Conservation (phyloP, 1,140 invertebrate species). For the Philaenus spumarius region DNA sequence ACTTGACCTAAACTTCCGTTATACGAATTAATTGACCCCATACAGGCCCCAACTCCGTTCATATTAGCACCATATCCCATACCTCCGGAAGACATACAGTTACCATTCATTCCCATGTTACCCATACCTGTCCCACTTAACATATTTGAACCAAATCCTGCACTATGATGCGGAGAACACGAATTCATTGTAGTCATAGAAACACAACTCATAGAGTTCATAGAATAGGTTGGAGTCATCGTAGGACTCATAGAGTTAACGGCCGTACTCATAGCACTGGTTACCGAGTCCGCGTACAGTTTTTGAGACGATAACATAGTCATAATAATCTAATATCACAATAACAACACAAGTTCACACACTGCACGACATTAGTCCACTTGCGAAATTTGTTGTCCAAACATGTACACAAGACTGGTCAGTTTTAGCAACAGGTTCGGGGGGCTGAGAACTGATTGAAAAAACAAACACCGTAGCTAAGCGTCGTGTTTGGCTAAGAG, state of each 20-base stretch:
- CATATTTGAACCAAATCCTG: conserved; percentile 52
- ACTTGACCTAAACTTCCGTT: conserved; percentile 44
- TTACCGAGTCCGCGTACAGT: conserved; percentile 44
- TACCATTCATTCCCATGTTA: conserved; percentile 53
- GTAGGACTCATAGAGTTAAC: conserved; percentile 52
- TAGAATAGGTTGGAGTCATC: conserved; percentile 64
- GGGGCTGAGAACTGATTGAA: conserved; percentile 20
- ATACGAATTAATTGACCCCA: conserved; percentile 53
- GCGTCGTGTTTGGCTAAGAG: conserved; percentile 23
- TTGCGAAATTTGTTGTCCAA: conserved; percentile 6
- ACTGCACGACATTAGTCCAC: neutral
- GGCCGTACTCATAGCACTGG: conserved; percentile 50
- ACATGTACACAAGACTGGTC: conserved; percentile 16
- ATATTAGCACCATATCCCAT: conserved; percentile 63
- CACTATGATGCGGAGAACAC: conserved; percentile 55
- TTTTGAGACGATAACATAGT: conserved; percentile 41
- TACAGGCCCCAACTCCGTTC: conserved; percentile 51
- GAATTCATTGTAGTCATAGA: conserved; percentile 48
- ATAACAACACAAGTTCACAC: neutral
- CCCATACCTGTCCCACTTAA: conserved; percentile 48
- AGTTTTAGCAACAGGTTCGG: conserved; percentile 19
- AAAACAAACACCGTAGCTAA: conserved; percentile 28
- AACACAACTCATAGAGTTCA: conserved; percentile 70
- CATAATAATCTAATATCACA: conserved; percentile 21
- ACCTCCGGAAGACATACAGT: conserved; percentile 55